A percentile compares a stretch with the other conserved stretches of the same genome.
Evolutionary conservation across 2,113 vertebrate genomes (phyloP).

Genomic region (Malurus elegans): DNA sequence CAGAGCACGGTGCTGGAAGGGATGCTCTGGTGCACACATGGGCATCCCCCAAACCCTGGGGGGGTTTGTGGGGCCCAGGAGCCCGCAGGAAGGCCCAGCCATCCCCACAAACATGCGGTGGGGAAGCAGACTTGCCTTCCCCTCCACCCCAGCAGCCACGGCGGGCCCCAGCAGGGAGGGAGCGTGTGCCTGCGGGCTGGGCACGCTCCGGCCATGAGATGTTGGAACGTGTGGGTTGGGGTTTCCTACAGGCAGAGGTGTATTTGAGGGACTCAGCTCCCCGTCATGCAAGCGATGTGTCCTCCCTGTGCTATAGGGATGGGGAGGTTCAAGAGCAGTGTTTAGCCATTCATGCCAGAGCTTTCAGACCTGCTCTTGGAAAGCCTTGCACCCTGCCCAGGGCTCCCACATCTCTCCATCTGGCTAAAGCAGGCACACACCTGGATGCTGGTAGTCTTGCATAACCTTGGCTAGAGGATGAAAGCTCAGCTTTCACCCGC

Average conservation of each 20-base stretch:
- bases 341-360: background rate
- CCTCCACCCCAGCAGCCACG: background rate
- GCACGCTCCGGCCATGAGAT: fast-evolving
- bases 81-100: background rate
- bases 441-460: background rate
- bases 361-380: background rate
- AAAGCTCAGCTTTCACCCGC: background rate
- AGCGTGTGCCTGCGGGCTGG: fast-evolving
- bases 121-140: background rate
- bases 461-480: background rate
- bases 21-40: background rate
- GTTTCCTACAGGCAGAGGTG: background rate
- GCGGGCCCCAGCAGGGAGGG: background rate
- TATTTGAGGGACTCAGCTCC: background rate
- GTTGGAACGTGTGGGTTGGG: background rate
- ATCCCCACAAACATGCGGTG: background rate
- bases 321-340: background rate
- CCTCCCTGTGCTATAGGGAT: background rate
- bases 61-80: background rate
- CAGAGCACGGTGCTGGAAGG: background rate
- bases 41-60: background rate
- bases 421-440: background rate
- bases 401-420: background rate
- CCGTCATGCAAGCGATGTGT: background rate
- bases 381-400: background rate